phyloP scores from a whole-genome alignment of 2,113 vertebrate species.

The Elanoides forficatus region DNA sequence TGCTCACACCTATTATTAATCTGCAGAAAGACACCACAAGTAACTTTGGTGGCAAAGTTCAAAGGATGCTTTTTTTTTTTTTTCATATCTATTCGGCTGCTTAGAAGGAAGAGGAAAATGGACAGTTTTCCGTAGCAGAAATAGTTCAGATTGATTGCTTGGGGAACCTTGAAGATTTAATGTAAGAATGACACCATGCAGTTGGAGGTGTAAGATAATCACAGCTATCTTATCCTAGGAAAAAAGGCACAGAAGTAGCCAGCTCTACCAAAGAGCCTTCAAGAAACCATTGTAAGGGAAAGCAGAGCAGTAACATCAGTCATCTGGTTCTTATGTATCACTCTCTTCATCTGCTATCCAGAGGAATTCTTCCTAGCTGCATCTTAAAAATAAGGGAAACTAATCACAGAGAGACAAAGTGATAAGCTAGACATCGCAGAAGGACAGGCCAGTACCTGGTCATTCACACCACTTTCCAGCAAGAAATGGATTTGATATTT shows the following conservation, averaged over 20 bases:
- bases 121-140: not conserved
- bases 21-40: not conserved
- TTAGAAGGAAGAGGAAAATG: not conserved
- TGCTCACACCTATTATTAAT: not conserved
- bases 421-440: not conserved
- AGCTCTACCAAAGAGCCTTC: not conserved
- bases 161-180: not conserved
- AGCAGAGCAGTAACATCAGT: not conserved
- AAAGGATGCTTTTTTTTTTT: not conserved
- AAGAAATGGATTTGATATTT: not conserved
- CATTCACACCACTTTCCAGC: not conserved
- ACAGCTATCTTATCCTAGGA: not conserved
- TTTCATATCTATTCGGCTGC: not conserved
- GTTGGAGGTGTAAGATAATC: not conserved
- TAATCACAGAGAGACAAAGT: not conserved
- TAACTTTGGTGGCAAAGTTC: not conserved
- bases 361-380: not conserved
- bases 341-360: not conserved
- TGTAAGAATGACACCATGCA: not conserved
- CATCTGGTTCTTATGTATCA: not conserved
- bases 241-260: not conserved
- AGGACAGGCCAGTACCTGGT: not conserved
- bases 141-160: not conserved
- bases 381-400: not conserved
- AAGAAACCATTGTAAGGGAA: not conserved